A percentile compares a stretch with the other conserved stretches of the same genome.
phyloP scores from a whole-genome alignment of 2,113 vertebrate genomes.

The Procavia capensis region DNA sequence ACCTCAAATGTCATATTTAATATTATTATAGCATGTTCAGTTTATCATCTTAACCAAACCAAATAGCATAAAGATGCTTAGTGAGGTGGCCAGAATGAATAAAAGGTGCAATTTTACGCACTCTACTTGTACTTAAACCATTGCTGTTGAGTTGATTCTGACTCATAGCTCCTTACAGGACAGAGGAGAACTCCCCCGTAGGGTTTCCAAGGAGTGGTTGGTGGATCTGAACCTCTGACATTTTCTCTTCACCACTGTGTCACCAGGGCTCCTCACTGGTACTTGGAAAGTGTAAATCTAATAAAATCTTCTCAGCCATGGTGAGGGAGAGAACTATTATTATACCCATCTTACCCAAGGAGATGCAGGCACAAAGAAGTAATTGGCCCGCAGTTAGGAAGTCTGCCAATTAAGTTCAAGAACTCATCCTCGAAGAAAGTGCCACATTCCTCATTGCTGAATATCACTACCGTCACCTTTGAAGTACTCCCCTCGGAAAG shows the following conservation, averaged over 20 bases:
- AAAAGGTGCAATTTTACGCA: not conserved
- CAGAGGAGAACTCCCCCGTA: too few species aligned
- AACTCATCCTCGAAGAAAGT: too few species aligned
- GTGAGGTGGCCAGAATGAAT: not conserved
- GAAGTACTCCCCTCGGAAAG: too few species aligned
- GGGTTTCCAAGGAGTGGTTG: too few species aligned
- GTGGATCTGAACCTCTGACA: too few species aligned
- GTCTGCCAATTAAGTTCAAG: not conserved
- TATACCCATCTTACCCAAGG: not conserved
- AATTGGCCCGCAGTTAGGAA: not conserved
- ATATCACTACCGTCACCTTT: too few species aligned
- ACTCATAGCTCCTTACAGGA: not conserved
- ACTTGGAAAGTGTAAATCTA: not conserved
- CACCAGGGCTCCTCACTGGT: not conserved
- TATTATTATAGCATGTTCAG: not conserved
- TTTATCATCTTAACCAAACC: constrained; percentile 17
- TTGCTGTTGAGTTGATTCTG: not conserved
- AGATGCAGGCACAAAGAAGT: not conserved
- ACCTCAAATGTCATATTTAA: not conserved
- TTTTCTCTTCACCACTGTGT: too few species aligned
- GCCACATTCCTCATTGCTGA: too few species aligned
- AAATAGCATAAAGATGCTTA: not conserved
- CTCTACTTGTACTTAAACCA: not conserved
- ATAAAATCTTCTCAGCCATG: not conserved
- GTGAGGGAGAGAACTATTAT: not conserved